Conservation (phyloP, 1,140 invertebrate genomes). For the Heliothis subflexa region DNA sequence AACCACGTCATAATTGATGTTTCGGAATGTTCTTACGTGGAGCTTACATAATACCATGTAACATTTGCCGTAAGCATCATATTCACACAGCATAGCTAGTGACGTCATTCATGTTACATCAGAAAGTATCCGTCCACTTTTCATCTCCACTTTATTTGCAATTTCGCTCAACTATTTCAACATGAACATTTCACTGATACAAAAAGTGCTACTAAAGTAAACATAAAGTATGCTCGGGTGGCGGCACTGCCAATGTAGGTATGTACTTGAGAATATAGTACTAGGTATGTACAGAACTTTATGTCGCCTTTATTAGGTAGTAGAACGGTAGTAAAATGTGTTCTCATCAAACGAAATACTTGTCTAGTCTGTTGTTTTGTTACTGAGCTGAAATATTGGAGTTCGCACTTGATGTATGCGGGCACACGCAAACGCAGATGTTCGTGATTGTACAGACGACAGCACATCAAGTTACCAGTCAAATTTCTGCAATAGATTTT, state of each 20-base stretch:
- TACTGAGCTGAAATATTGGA: constrained; percentile 28
- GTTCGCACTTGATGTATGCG: constrained; percentile 6
- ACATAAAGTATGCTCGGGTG: constrained; percentile 60
- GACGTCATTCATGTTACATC: constrained; percentile 19
- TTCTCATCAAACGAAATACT: constrained; percentile 66
- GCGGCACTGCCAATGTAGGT: constrained; percentile 12
- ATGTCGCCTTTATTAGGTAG: constrained; percentile 72
- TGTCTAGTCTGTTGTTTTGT: constrained; percentile 50
- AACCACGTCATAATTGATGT: background rate
- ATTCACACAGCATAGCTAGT: background rate
- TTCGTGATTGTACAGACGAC: background rate
- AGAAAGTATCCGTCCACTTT: constrained; percentile 3
- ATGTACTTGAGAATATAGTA: constrained; percentile 15
- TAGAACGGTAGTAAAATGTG: constrained; percentile 69
- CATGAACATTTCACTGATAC: constrained; percentile 44
- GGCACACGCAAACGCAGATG: background rate
- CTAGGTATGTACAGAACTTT: constrained; percentile 56
- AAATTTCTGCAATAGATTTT: no score
- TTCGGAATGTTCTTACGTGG: background rate
- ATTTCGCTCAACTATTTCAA: constrained; percentile 31
- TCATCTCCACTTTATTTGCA: constrained; percentile 32
- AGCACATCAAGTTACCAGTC: no score
- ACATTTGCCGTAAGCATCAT: background rate
- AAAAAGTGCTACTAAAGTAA: constrained; percentile 52
- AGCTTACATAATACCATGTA: background rate